Conservation (phyloP, 1,140 invertebrate genomes). For the Drosophila repleta region DNA sequence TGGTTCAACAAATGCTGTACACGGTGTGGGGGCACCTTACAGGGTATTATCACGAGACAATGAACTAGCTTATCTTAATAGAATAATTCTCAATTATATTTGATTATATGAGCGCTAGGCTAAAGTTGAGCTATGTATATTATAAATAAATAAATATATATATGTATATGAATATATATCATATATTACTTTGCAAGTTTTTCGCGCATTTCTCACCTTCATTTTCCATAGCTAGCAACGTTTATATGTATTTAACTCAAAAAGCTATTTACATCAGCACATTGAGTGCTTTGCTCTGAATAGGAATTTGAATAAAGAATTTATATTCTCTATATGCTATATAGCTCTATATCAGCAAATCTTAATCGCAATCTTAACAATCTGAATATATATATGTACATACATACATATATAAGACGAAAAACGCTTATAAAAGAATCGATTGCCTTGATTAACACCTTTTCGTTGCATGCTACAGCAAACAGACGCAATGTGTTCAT, state of each 20-base stretch:
- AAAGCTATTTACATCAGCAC: constrained; percentile 40
- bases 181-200: background rate
- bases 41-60: too few relatives aligned
- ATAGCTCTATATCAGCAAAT: constrained; percentile 4
- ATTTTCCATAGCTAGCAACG: constrained; percentile 20
- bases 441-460: constrained; percentile 50
- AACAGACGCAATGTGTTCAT: constrained; percentile 22
- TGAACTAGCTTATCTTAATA: background rate
- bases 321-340: constrained; percentile 17
- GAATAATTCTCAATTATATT: background rate
- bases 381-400: too few relatives aligned
- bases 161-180: background rate
- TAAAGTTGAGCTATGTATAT: background rate
- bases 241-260: constrained; percentile 23
- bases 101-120: background rate
- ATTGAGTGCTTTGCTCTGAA: constrained; percentile 16
- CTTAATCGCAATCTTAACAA: too few relatives aligned
- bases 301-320: constrained; percentile 17
- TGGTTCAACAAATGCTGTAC: constrained; percentile 5
- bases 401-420: background rate
- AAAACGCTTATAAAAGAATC: constrained; percentile 37
- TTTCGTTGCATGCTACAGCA: constrained; percentile 16
- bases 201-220: constrained; percentile 26
- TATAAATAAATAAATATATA: too few relatives aligned
- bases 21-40: too few relatives aligned